Evolutionary conservation across 2,113 vertebrate species (phyloP), one percentile per base, ranked within the genome.

Genomic region (Ptychochromis oligacanthus): DNA sequence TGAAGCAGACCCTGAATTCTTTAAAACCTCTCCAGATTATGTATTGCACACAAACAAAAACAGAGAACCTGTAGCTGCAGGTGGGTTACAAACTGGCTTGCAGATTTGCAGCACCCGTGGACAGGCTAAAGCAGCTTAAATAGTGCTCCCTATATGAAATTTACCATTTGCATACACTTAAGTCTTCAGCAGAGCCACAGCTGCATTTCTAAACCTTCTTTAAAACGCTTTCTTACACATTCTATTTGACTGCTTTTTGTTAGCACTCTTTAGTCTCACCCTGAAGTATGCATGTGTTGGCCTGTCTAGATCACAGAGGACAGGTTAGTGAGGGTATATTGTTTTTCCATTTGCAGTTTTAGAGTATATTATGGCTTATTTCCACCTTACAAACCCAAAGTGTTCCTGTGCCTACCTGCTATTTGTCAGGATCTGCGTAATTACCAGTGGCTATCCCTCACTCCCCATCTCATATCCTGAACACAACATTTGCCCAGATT

Each of bases 341-440:
- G 77, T 46, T 86, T 92, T 94, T 91, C 88, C 89, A 87, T 80
- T 89, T 62, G 70, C 75, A 75, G 81, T 80, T 90, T 79, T 82
- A 67, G 79, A 82, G 70, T 80, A 86, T 85, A 85, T 86, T 78
- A 84, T 67, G 77, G 76, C 62, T 81, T 83, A 81, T 91, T 93
- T 93, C 89, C 88, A 93, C 91, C 85, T 92, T 72, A 83, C 74
- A 89, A 89, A 87, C 61, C 38, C 59, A 58, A 84, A 89, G 72
- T 77, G 64, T 70, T 85, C 75, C 86, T 86, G 84, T 61, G 13
- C 83, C 87, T 83, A 80, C 89, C 82, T 82, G 72, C 87, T 92
- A 77, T 93, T 94, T 88, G 83, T 89, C 89, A 92, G 89, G 85
- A 92, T 85, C 83, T 85, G 67, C 57, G 87, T 90, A 92, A 93